Conservation (phyloP, 2,888 invertebrate species). For the Eilema griseolum region DNA sequence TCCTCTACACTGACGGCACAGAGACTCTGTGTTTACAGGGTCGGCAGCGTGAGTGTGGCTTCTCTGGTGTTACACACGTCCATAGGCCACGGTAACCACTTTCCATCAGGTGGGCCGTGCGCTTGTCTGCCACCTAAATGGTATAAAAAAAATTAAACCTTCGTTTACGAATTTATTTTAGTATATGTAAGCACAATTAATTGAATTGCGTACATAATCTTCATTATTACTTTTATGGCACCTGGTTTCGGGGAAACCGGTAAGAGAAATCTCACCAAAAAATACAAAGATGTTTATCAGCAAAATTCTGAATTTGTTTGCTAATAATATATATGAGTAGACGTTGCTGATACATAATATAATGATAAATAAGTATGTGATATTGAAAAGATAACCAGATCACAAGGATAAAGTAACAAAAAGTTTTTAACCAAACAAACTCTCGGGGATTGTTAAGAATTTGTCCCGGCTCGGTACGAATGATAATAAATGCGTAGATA, state of each 20-base stretch:
- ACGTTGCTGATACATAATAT: neutral
- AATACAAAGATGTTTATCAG: neutral
- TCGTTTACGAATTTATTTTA: no score
- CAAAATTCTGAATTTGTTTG: neutral
- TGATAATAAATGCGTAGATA: slow-evolving; percentile 24
- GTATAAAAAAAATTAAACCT: no score
- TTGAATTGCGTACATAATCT: no score
- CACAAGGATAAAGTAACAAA: slow-evolving; percentile 19
- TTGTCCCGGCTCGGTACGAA: slow-evolving; percentile 24
- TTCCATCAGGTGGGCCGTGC: no score
- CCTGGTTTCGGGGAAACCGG: neutral
- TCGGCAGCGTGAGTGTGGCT: no score
- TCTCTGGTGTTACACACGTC: no score
- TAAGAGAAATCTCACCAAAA: no score
- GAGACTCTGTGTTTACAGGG: no score
- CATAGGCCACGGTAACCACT: no score
- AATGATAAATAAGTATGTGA: neutral
- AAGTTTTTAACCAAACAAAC: slow-evolving; percentile 23
- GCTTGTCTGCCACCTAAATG: no score
- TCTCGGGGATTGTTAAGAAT: slow-evolving; percentile 16
- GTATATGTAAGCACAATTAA: no score
- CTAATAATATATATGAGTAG: neutral
- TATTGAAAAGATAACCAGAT: slow-evolving; percentile 19
- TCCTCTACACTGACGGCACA: no score
- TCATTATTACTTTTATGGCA: neutral